A percentile compares a stretch with the other conserved stretches of the same genome.
These are phyloP conservation scores for Campylomormyrus tamandua DNA, from an alignment of 2,113 vertebrate species.

Conservation along the genomic window DNA sequence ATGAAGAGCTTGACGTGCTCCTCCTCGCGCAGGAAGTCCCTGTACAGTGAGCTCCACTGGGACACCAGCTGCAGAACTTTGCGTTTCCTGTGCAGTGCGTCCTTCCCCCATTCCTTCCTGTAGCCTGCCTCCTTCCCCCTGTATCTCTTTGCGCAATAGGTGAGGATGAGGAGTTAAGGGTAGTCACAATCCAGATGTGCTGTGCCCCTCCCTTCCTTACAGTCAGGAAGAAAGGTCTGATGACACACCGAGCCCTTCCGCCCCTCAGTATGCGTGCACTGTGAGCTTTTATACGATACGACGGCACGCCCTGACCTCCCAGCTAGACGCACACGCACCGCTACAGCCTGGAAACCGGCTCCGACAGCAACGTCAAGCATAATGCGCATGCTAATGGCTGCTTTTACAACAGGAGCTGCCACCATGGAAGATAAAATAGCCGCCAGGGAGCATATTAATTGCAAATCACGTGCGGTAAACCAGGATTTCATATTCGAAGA, in stretches of 20 bases:
- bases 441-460: background rate
- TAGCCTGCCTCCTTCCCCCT: conserved; percentile 71
- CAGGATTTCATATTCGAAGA: background rate
- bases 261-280: background rate
- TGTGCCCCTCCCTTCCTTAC: background rate
- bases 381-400: background rate
- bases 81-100: conserved; percentile 77
- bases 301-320: background rate
- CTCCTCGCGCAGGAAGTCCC: conserved; percentile 80
- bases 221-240: background rate
- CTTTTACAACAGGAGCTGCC: background rate
- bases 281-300: background rate
- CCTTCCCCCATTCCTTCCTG: conserved; percentile 72
- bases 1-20: conserved; percentile 85
- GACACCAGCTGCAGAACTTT: conserved; percentile 88
- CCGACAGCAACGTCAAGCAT: background rate
- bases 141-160: conserved; percentile 83
- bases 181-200: background rate
- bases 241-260: background rate
- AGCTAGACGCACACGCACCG: background rate
- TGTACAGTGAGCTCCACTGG: conserved; percentile 83
- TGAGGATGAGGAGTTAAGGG: conserved; percentile 70
- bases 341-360: background rate
- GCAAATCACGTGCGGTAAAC: background rate
- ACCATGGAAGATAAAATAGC: background rate